A percentile compares a stretch with the other conserved stretches of the same genome.
Conservation (phyloP, 2,113 vertebrate species). For the Lycaon pictus region DNA sequence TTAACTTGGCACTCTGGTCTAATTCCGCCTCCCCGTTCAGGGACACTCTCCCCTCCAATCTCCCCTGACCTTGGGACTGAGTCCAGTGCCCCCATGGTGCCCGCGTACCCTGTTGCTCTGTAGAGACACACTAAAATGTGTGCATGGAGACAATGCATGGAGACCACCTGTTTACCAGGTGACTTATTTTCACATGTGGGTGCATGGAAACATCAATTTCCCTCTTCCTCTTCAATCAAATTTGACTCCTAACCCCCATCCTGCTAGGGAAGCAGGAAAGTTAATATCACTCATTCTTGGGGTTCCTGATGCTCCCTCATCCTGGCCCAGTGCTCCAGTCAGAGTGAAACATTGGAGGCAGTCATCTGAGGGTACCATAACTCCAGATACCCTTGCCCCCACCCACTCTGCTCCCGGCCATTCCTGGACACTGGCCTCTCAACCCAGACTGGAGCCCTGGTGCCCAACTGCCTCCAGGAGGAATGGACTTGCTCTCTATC, state of each 20-base stretch:
- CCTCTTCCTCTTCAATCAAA: not conserved
- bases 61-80: not conserved
- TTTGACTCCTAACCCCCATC: not conserved
- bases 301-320: not conserved
- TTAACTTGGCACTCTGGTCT: not conserved
- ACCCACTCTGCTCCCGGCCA: not conserved
- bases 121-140: no score
- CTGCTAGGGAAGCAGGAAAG: not conserved
- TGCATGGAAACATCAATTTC: fast-evolving
- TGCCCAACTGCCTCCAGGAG: not conserved
- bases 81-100: no score
- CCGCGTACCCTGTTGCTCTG: fast-evolving
- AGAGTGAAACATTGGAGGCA: not conserved
- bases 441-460: not conserved
- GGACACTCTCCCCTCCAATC: not conserved
- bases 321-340: no score
- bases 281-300: fast-evolving
- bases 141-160: fast-evolving
- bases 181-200: fast-evolving
- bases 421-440: not conserved
- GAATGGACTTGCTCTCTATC: not conserved
- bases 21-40: not conserved
- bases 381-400: not conserved
- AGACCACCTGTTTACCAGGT: not conserved
- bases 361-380: not conserved